Evolutionary conservation across 2,797 vertebrate species (phyloP).

Genomic region (Tenualosa thibaudeaui): DNA sequence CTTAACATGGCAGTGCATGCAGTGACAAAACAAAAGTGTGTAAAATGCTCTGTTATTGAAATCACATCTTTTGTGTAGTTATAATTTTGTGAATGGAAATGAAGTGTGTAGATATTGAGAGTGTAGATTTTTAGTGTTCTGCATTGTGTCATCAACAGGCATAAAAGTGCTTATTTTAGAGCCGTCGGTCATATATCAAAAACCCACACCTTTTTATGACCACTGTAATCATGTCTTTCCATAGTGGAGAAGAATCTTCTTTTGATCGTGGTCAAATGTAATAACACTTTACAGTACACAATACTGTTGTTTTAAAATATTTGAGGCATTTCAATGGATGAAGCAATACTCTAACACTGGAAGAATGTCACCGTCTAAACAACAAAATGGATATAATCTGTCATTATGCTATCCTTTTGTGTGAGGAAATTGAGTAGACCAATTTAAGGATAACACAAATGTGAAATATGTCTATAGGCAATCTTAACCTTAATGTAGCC

Average conservation of each 20-base stretch:
- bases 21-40: background rate
- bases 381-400: background rate
- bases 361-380: background rate
- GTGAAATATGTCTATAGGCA: background rate
- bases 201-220: slow-evolving; percentile 70
- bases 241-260: background rate
- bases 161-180: slow-evolving; percentile 70
- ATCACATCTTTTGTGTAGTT: background rate
- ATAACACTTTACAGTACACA: background rate
- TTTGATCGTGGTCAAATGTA: background rate
- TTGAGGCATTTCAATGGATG: background rate
- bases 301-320: background rate
- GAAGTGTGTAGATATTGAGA: background rate
- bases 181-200: slow-evolving; percentile 84
- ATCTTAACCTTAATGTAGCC: background rate
- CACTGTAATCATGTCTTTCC: slow-evolving; percentile 25
- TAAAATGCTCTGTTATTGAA: background rate
- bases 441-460: slow-evolving; percentile 49
- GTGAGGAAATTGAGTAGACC: background rate
- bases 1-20: background rate
- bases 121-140: background rate
- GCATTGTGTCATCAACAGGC: slow-evolving; percentile 37
- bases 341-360: background rate
- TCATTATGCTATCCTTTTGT: background rate
- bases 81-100: background rate